Evolutionary conservation across 2,113 vertebrate genomes (phyloP).

Genomic region (Cettia cetti): DNA sequence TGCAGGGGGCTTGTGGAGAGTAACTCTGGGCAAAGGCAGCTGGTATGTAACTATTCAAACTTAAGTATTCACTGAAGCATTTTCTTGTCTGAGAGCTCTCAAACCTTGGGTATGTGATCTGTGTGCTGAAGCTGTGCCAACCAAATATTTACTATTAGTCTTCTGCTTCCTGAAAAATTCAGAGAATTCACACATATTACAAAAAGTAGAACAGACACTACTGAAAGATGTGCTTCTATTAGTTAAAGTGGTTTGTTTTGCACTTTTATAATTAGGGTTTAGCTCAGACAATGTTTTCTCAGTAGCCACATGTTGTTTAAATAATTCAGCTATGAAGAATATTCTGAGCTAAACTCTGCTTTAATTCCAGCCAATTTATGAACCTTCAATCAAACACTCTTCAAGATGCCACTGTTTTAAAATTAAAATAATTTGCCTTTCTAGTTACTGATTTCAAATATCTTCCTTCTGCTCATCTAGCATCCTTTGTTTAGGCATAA

Average conservation of each 20-base stretch:
- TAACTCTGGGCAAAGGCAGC: neutral
- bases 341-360: neutral
- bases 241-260: neutral
- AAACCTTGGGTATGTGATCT: neutral
- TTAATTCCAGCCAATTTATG: slow-evolving; percentile 6
- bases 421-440: slow-evolving; percentile 3
- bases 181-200: neutral
- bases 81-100: neutral
- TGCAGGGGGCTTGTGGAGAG: neutral
- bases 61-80: neutral
- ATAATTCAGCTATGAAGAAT: slow-evolving; percentile 42
- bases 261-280: neutral
- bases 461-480: slow-evolving; percentile 6
- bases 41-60: neutral
- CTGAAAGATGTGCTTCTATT: neutral
- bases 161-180: neutral
- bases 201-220: neutral
- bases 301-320: neutral
- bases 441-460: slow-evolving; percentile 28
- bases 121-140: neutral
- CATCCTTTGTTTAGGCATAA: slow-evolving; percentile 21
- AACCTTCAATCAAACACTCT: slow-evolving; percentile 35
- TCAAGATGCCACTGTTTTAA: neutral
- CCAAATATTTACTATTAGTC: slow-evolving; percentile 20
- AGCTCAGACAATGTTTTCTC: neutral